Conservation (phyloP, 2,113 vertebrate species). For the Mugil cephalus region DNA sequence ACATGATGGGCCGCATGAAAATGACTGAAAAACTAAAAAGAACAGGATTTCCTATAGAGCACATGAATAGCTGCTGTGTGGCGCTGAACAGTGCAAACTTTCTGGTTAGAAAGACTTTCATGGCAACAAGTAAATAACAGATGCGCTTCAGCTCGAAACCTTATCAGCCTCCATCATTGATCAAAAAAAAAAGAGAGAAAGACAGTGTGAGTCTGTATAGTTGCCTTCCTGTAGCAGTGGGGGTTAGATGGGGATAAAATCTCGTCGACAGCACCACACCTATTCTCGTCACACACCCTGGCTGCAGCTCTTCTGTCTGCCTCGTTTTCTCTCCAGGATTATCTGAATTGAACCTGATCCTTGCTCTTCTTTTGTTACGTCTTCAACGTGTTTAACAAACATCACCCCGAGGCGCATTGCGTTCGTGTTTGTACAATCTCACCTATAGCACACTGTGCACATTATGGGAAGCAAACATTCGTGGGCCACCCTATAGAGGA, state of each 20-base stretch:
- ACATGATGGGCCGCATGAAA: background rate
- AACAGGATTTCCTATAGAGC: background rate
- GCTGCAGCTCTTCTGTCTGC: conserved; percentile 43
- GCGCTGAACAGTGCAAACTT: background rate
- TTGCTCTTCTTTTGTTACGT: conserved; percentile 72
- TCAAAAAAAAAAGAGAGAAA: background rate
- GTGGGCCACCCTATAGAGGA: background rate
- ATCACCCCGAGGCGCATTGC: conserved; percentile 68
- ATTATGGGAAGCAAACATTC: background rate
- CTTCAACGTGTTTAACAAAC: conserved; percentile 76
- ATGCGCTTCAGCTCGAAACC: background rate
- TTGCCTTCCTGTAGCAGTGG: conserved; percentile 46
- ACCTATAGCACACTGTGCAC: conserved; percentile 19
- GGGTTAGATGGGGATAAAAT: conserved; percentile 77
- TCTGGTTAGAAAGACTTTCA: background rate
- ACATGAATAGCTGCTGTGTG: no score
- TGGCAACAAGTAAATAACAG: background rate
- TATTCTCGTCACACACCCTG: conserved; percentile 51
- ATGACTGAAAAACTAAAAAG: background rate
- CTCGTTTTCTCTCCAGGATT: conserved; percentile 61
- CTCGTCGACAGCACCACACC: conserved; percentile 53
- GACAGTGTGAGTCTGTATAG: conserved; percentile 20
- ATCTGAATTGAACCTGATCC: conserved; percentile 80
- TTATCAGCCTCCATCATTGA: conserved; percentile 29
- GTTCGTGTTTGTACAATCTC: conserved; percentile 65